These are phyloP conservation scores for Gymnosoma rotundatum DNA, from an alignment of 2,888 invertebrate species.

Conservation along the genomic window DNA sequence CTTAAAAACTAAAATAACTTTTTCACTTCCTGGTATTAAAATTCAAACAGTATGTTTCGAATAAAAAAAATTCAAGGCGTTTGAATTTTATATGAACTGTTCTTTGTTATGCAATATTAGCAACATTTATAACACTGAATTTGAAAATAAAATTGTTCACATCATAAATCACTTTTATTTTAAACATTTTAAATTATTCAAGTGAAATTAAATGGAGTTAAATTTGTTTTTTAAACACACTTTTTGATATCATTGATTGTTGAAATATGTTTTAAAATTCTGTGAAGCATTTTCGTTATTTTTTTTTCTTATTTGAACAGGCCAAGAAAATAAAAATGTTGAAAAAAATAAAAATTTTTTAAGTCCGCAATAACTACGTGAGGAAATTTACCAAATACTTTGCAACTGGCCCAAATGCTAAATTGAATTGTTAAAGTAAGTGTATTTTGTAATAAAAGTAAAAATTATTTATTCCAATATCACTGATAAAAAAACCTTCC, in stretches of 20 bases:
- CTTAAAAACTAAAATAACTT: too few species aligned
- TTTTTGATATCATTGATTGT: neutral
- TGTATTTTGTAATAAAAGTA: slow-evolving; percentile 55
- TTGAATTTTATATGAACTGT: too few species aligned
- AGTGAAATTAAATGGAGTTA: slow-evolving; percentile 51
- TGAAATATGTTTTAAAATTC: slow-evolving; percentile 36
- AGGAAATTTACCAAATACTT: slow-evolving; percentile 29
- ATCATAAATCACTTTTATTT: slow-evolving; percentile 25
- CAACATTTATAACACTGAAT: neutral
- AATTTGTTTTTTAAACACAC: neutral
- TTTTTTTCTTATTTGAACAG: neutral
- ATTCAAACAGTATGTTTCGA: too few species aligned
- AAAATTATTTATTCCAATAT: slow-evolving; percentile 11
- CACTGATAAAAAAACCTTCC: too few species aligned
- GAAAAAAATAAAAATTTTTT: slow-evolving; percentile 12
- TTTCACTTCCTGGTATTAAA: too few species aligned
- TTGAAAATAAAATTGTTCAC: slow-evolving; percentile 2
- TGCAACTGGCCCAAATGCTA: slow-evolving; percentile 32
- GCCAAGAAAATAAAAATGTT: neutral
- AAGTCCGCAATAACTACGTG: slow-evolving; percentile 45
- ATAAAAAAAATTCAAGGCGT: too few species aligned
- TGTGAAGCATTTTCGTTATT: slow-evolving; percentile 29
- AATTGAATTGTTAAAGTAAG: neutral
- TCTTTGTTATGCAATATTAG: too few species aligned
- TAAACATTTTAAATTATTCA: slow-evolving; percentile 27